phyloP scores from a whole-genome alignment of 1,140 invertebrate genomes.

The Drosophila ficusphila region DNA sequence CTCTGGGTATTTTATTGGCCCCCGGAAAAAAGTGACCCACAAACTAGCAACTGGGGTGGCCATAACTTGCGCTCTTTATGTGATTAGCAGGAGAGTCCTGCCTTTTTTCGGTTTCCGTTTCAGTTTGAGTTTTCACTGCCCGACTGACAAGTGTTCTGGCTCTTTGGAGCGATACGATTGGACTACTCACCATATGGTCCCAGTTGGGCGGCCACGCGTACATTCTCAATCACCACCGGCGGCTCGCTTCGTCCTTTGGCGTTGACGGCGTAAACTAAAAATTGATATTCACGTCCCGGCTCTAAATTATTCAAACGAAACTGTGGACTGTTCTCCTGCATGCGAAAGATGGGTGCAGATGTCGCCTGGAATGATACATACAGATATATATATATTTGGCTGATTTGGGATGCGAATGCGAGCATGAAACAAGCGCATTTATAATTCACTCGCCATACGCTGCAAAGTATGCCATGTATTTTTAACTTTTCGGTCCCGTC shows the following conservation, averaged over 20 bases:
- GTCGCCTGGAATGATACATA: slow-evolving; percentile 77
- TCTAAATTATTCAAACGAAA: slow-evolving; percentile 88
- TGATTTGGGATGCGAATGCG: slow-evolving; percentile 3
- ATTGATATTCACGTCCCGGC: slow-evolving; percentile 88
- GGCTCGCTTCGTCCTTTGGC: slow-evolving; percentile 88
- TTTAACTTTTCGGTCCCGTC: slow-evolving; percentile 48
- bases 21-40: slow-evolving; percentile 56
- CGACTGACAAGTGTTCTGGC: slow-evolving; percentile 5
- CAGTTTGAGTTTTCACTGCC: slow-evolving; percentile 20
- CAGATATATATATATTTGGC: slow-evolving; percentile 22
- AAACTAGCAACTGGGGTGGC: slow-evolving; percentile 25
- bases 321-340: slow-evolving; percentile 86
- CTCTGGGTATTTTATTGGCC: slow-evolving; percentile 57
- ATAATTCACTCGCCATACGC: slow-evolving; percentile 66
- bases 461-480: slow-evolving; percentile 66
- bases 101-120: no score
- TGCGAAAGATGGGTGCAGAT: slow-evolving; percentile 86
- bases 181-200: slow-evolving; percentile 83
- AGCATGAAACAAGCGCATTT: slow-evolving; percentile 32
- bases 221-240: slow-evolving; percentile 86
- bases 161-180: no score
- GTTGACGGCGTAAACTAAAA: slow-evolving; percentile 89
- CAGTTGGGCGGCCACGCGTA: slow-evolving; percentile 85
- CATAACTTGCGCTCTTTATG: slow-evolving; percentile 72
- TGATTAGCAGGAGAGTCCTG: slow-evolving; percentile 38